Evolutionary conservation across 2,113 vertebrate species (phyloP).

Genomic region (Dicerorhinus sumatrensis): DNA sequence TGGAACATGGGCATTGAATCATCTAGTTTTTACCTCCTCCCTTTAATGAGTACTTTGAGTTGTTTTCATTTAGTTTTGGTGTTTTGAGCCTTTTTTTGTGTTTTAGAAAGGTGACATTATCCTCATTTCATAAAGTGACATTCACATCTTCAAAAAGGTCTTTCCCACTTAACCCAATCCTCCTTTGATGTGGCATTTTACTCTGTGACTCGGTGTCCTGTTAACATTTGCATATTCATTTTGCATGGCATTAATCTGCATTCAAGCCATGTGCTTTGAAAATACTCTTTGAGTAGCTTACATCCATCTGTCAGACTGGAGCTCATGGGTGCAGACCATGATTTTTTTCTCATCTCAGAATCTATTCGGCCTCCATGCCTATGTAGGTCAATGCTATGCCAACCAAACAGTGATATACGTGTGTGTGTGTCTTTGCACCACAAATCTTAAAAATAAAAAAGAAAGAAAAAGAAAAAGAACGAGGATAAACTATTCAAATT

Average conservation of each 20-base stretch:
- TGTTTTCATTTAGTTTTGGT: constrained; percentile 24
- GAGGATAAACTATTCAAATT: constrained; percentile 30
- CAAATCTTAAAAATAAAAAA: neutral
- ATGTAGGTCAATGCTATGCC: constrained; percentile 51
- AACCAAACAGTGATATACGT: neutral
- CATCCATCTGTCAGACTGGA: constrained; percentile 72
- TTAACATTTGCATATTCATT: constrained; percentile 76
- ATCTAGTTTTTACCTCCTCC: constrained; percentile 24
- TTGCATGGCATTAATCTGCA: constrained; percentile 68
- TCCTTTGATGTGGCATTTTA: constrained; percentile 74
- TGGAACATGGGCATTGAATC: neutral
- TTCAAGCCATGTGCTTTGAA: constrained; percentile 73
- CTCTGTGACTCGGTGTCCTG: constrained; percentile 55
- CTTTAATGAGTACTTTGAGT: constrained; percentile 15
- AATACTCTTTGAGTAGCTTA: constrained; percentile 75
- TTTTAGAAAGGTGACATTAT: constrained; percentile 58
- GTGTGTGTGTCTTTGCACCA: neutral
- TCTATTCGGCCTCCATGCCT: constrained; percentile 55
- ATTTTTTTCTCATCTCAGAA: constrained; percentile 52
- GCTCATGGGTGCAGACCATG: constrained; percentile 31
- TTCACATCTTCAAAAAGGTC: constrained; percentile 66
- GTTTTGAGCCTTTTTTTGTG: constrained; percentile 13
- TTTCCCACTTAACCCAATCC: constrained; percentile 67
- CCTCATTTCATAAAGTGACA: constrained; percentile 69
- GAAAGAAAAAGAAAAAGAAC: neutral